phyloP scores from a whole-genome alignment of 2,113 vertebrate genomes.

The Cromileptes altivelis region DNA sequence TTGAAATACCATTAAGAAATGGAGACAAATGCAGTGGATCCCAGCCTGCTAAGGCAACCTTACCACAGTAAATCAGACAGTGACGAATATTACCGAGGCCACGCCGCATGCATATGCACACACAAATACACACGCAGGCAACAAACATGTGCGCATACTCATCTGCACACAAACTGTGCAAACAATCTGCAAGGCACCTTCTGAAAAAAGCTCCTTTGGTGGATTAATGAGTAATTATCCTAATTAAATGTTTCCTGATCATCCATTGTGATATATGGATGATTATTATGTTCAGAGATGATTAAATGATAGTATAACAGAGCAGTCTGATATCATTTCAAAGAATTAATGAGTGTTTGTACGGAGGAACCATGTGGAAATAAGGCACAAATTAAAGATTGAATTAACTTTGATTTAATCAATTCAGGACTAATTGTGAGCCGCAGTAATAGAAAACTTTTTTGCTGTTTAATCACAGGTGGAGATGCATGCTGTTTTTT shows the following conservation, averaged over 20 bases:
- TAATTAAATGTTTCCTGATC: constrained; percentile 82
- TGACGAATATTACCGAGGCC: constrained; percentile 80
- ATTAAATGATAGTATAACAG: constrained; percentile 76
- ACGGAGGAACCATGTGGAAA: constrained; percentile 61
- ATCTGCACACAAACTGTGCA: constrained; percentile 35
- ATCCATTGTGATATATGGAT: constrained; percentile 71
- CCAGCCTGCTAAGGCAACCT: constrained; percentile 71
- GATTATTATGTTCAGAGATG: constrained; percentile 76
- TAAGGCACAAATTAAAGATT: constrained; percentile 68
- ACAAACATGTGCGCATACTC: constrained; percentile 40
- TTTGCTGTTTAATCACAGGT: constrained; percentile 35
- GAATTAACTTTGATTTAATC: constrained; percentile 73
- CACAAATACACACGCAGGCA: constrained; percentile 41
- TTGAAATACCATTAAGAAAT: constrained; percentile 89
- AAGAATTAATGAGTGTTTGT: constrained; percentile 74
- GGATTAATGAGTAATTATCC: constrained; percentile 80
- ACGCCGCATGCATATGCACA: constrained; percentile 53
- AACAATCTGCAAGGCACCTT: constrained; percentile 61
- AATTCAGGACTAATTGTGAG: constrained; percentile 63
- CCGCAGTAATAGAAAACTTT: constrained; percentile 48
- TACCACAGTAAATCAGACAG: constrained; percentile 85
- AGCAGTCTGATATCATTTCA: constrained; percentile 65
- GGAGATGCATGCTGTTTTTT: neutral
- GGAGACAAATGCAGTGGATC: constrained; percentile 86
- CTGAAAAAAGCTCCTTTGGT: constrained; percentile 46